Percentiles rank a stretch among this genome's conserved stretches.
These are phyloP conservation scores for Eupithecia inturbata DNA, from an alignment of 2,888 invertebrate genomes.

Conservation along the genomic window DNA sequence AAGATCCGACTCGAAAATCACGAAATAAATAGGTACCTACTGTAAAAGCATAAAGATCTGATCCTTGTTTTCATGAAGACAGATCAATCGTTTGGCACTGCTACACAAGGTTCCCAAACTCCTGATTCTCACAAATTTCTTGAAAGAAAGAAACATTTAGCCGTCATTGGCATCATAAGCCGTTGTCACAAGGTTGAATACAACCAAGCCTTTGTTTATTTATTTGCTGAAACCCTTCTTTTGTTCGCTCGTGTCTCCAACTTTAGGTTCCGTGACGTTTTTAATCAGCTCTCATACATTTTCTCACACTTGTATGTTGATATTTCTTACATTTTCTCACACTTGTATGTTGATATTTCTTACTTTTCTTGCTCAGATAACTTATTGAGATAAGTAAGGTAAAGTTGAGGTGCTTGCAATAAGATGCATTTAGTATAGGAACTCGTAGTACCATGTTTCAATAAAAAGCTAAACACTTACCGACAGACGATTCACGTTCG, in stretches of 20 bases:
- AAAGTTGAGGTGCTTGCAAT: not conserved
- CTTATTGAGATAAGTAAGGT: not conserved
- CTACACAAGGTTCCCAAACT: not conserved
- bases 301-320: not conserved
- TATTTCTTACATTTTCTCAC: not conserved
- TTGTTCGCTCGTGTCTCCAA: conserved; percentile 17
- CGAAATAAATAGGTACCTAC: not conserved
- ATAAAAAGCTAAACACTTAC: not conserved
- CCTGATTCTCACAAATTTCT: not conserved
- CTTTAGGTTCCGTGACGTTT: conserved; percentile 1
- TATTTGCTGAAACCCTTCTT: conserved; percentile 24
- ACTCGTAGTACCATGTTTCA: not conserved
- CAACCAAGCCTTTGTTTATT: conserved; percentile 26
- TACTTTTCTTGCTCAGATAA: conserved; percentile 4
- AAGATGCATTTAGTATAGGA: not conserved
- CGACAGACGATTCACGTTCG: not conserved
- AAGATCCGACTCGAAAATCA: not conserved
- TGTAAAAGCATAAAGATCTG: not conserved
- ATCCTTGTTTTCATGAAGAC: conserved; percentile 22
- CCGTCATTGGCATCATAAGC: not conserved
- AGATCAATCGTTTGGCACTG: conserved; percentile 17
- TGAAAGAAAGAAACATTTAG: conserved; percentile 1
- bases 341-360: not conserved
- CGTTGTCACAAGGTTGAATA: conserved; percentile 9
- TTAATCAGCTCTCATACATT: conserved; percentile 9